Base-by-base conservation (phyloP, 2,888 invertebrate genomes). In the Troglohyphantes excavatus region DNA sequence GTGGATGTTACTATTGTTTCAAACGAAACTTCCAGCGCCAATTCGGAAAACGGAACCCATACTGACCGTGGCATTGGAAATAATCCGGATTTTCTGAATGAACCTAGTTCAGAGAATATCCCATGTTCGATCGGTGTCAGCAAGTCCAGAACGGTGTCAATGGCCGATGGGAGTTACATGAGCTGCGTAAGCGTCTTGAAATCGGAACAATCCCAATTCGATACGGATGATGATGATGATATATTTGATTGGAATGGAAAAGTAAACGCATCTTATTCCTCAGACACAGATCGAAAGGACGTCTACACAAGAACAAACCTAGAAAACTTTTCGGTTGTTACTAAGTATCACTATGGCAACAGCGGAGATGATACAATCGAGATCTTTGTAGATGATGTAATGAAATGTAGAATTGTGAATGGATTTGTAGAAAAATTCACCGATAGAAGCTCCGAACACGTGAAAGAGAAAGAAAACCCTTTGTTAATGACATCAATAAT, bases 151-250 rank as follows among this genome's bases (percentile, higher is more conserved):
- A 68, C 68, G 6, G 19, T 33, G n/a, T 11, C 68, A 3, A 29
- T 75, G 3, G 19, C 6, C 1, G 9, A 61, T 27, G 59, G 61
- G 5, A 61, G 59, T 1, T 29, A 27, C n/a, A 59, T 75, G 29
- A 75, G n/a, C 2, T 75, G 75, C 9, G 11, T 27, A 19, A 75
- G 75, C 9, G 5, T 27, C 3, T 75, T 75, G 13, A 59, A 61
- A 33, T 5, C 61, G 2, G 29, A 61, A 26, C 11, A 2, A 11
- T 33, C 61, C 0, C 2, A 27, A 26, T 26, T 17, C 21, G 29
- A 61, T 0, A 7, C 19, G 6, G 26, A 21, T 29, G 26, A 21
- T 29, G 26, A 43, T 6, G n/a, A 19, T 2, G 9, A 39, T 23
- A 17, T 11, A 7, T 3, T 13, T 11, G 39, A 17, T 23, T 29